Evolutionary conservation across 2,113 vertebrate genomes (phyloP).

Genomic region (Stomatorhinus ivindoensis): DNA sequence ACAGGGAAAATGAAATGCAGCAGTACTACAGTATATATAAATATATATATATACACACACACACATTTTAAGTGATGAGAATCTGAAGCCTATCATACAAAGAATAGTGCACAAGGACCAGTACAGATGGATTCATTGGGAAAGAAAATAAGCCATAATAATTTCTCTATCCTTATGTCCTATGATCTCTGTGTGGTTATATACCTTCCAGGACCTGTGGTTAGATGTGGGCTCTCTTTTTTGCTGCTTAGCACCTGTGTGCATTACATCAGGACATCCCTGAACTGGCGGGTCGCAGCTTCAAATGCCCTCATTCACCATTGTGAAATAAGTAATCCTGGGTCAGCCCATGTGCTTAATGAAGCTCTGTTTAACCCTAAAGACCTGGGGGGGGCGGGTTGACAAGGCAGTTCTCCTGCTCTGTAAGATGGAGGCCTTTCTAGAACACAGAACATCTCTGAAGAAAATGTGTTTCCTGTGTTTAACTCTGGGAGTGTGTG

Average conservation of each 20-base stretch:
- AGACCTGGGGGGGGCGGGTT: neutral
- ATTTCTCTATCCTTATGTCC: neutral
- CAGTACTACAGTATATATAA: neutral
- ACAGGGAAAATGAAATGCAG: neutral
- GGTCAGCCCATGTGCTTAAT: neutral
- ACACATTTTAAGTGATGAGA: neutral
- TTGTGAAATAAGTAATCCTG: constrained; percentile 11
- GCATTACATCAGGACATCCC: neutral
- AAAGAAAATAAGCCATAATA: neutral
- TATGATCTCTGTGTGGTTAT: neutral
- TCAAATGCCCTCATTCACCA: constrained; percentile 5
- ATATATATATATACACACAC: neutral
- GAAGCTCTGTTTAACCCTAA: neutral
- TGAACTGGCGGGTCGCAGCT: neutral
- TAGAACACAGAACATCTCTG: neutral
- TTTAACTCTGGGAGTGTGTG: neutral
- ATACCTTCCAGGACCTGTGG: neutral
- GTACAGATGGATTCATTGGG: neutral
- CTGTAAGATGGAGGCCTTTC: neutral
- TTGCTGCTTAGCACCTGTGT: neutral
- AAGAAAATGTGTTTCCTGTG: constrained; percentile 13
- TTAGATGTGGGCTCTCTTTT: neutral
- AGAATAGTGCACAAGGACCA: neutral
- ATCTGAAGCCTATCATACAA: neutral
- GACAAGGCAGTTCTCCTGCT: neutral